Evolutionary conservation across 2,113 vertebrate genomes (phyloP), one percentile per base, ranked within the genome.

Genomic region (Embiotoca jacksoni): DNA sequence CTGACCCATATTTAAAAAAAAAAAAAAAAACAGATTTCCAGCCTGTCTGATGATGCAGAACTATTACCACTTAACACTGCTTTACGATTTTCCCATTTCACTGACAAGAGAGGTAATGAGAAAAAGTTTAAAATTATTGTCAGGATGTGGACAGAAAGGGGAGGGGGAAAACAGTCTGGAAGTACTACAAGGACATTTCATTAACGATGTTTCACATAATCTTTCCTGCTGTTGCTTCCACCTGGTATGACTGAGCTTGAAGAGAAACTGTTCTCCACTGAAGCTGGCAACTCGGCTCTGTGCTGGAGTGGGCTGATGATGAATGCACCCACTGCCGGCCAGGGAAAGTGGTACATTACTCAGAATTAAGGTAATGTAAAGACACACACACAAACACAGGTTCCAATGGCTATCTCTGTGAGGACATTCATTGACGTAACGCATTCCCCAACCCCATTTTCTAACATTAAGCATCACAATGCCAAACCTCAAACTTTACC

Each of bases 301-400:
- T 32, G 15, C 23, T 50, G 32, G 6, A 30, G 72, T 63, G 53
- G 63, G 11, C 30, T 16, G 13, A 57, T 72, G 75, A 85, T 80
- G 39, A 72, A 80, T 82, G 13, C 36, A 74, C 13, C n/a, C 36
- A 50, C 11, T 62, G 31, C 14, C 55, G 44, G 55, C 35, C 13
- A 4, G 47, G 13, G 32, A 36, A 68, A 54, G 30, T 41, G 52
- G 31, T 37, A 30, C 58, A 72, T 85, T 62, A 57, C 16, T 65
- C 35, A 67, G 39, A 63, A 32, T 15, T 32, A 74, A 53, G 62
- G 41, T 9, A n/a, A 37, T 23, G 30, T 3, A 15, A 32, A 31
- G 3, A 5, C 16, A 52, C 41, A 59, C 23, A 23, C 23, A 23
- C 23, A 23, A 1, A 23, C 23, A 23, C 23, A 23, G 23, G 23